Evolutionary conservation across 2,888 invertebrate genomes (phyloP).

Genomic region (Pyrrhia umbra): DNA sequence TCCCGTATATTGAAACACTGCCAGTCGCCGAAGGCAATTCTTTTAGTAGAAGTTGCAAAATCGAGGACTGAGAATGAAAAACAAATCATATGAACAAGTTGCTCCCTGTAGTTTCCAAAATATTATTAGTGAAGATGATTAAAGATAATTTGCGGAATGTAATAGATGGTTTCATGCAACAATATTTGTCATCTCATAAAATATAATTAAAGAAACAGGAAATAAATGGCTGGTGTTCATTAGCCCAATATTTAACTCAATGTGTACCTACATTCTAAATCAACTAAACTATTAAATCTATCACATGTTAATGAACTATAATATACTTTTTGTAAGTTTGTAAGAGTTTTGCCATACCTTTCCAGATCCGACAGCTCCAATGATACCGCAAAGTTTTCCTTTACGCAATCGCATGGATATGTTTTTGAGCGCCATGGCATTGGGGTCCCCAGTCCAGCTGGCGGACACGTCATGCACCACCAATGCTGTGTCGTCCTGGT

Average conservation of each 20-base stretch:
- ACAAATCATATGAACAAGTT: conserved; percentile 52
- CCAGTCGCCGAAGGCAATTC: conserved; percentile 92
- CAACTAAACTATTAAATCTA: too few relatives aligned
- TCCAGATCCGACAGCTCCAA: conserved; percentile 94
- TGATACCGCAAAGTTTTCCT: conserved; percentile 92
- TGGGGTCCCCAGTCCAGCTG: conserved; percentile 88
- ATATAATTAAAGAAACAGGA: too few relatives aligned
- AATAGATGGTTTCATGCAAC: too few relatives aligned
- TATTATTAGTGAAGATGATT: neutral
- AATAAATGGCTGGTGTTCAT: too few relatives aligned
- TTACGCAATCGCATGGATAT: conserved; percentile 88
- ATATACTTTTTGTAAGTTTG: too few relatives aligned
- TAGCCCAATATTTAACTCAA: too few relatives aligned
- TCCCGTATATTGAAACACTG: conserved; percentile 91
- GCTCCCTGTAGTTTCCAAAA: conserved; percentile 8
- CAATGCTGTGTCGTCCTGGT: conserved; percentile 76
- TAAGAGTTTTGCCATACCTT: conserved; percentile 90
- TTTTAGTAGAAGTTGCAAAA: conserved; percentile 92
- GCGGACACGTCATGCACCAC: conserved; percentile 81
- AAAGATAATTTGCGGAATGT: neutral
- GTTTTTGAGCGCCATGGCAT: conserved; percentile 88
- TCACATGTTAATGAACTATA: too few relatives aligned
- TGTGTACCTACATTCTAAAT: too few relatives aligned
- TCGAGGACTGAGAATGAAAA: conserved; percentile 87
- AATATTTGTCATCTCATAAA: too few relatives aligned